Evolutionary conservation across 2,888 invertebrate genomes (phyloP).

Genomic region (Drosophila parthenogenetica): DNA sequence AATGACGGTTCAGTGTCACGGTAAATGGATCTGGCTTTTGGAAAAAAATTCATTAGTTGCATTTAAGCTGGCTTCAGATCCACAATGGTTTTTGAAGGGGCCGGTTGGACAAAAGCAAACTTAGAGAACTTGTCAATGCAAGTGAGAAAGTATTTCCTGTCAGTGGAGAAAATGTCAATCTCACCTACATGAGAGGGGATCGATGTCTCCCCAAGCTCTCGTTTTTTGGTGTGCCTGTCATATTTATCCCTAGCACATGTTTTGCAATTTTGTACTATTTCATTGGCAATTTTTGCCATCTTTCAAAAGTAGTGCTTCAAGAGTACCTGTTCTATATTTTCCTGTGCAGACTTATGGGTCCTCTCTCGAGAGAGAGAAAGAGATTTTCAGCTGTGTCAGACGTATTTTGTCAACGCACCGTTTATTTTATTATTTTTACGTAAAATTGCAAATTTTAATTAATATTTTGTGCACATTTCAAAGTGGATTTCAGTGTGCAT

Average conservation of each 20-base stretch:
- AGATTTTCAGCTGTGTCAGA: no score
- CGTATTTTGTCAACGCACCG: no score
- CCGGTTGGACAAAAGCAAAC: constrained; percentile 6
- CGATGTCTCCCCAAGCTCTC: constrained; percentile 15
- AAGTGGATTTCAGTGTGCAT: no score
- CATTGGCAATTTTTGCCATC: constrained; percentile 14
- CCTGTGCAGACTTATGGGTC: constrained; percentile 16
- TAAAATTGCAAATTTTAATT: no score
- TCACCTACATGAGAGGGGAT: constrained; percentile 18
- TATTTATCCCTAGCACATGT: constrained; percentile 3
- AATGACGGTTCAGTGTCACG: no score
- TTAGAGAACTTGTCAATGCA: constrained; percentile 10
- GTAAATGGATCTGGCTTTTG: no score
- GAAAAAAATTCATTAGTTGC: no score
- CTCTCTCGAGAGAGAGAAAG: no score
- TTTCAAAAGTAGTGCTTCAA: constrained; percentile 20
- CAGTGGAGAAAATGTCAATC: constrained; percentile 17
- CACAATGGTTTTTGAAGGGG: no score
- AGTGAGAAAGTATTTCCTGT: constrained; percentile 11
- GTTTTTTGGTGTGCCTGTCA: constrained; percentile 6
- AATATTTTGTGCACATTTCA: no score
- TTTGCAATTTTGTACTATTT: constrained; percentile 12
- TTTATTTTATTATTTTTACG: no score
- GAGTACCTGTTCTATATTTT: constrained; percentile 20
- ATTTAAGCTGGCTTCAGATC: no score